Percentiles rank a stretch among this genome's conserved stretches.
Evolutionary conservation across 2,888 invertebrate genomes (phyloP).

Genomic region (Drosophila pegasa): DNA sequence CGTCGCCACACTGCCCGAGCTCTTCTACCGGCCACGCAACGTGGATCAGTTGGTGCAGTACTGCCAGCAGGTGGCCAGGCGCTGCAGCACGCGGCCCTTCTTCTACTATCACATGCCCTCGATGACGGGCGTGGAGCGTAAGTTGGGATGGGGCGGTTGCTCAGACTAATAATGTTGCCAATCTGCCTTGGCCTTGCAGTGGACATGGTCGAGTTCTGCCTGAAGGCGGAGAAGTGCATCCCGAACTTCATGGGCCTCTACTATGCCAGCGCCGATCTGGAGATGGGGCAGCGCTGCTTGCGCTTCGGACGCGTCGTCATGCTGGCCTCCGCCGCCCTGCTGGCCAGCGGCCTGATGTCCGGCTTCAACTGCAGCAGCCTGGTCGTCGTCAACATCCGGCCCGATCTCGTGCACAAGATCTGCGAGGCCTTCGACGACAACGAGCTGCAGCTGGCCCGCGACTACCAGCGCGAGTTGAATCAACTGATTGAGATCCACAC

Average conservation of each 20-base stretch:
- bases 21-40: conserved; percentile 90
- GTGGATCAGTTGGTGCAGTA: conserved; percentile 88
- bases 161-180: neutral
- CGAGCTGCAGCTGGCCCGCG: conserved; percentile 32
- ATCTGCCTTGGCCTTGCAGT: conserved; percentile 86
- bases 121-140: conserved; percentile 90
- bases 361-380: conserved; percentile 91
- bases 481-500: conserved; percentile 48
- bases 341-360: conserved; percentile 88
- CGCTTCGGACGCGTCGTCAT: conserved; percentile 86
- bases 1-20: conserved; percentile 90
- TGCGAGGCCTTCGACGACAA: conserved; percentile 85
- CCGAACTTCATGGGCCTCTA: conserved; percentile 93
- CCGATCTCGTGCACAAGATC: conserved; percentile 87
- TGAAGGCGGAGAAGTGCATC: conserved; percentile 87
- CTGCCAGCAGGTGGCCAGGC: conserved; percentile 88
- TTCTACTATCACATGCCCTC: conserved; percentile 93
- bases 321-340: conserved; percentile 88
- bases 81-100: conserved; percentile 91
- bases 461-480: conserved; percentile 48
- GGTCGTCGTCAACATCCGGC: conserved; percentile 89
- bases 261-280: conserved; percentile 90
- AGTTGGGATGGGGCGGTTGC: conserved; percentile 81
- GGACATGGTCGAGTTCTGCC: conserved; percentile 89
- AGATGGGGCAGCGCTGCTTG: conserved; percentile 88